Evolutionary conservation across 1,140 invertebrate species (phyloP), one percentile per base, ranked within the genome.

Genomic region (Oreohelix idahoensis): DNA sequence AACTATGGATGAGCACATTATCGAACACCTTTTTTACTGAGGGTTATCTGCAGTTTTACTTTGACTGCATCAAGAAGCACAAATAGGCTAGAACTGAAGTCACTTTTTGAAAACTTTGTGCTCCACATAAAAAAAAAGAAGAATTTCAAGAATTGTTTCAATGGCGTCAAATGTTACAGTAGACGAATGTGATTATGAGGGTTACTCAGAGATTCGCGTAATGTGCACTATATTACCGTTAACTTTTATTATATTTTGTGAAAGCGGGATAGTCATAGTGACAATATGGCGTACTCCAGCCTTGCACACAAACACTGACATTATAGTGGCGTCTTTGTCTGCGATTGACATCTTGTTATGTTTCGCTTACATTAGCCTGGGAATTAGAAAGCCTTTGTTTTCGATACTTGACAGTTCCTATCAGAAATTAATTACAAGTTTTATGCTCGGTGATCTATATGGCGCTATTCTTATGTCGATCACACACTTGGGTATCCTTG

Each of bases 281-380:
- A 66, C 20, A 66, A 32, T 66, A 29, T 66, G 63, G 63, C 63
- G 63, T 32, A 66, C 63, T 66, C 2, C 63, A 66, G 29, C 63
- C 5, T 5, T 66, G 29, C 63, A 66, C 20, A 66, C 63, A 35
- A 66, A 66, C 29, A 66, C 63, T 15, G 63, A 66, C 29, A 66
- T 66, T 29, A 66, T 66, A 66, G 63, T 66, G 4, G 63, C 63
- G 20, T 66, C 63, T 17, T 66, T 66, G 63, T 66, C n/a, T 35
- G 29, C 29, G 1, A 32, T n/a, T 8, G 63, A 66, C 63, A 32
- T 29, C 11, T 11, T 66, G 29, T 29, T 66, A 23, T 66, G 63
- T 17, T 2, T 66, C 1, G 23, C n/a, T 32, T 66, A 8, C 29
- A 29, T 66, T 58, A 58, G 8, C 20, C 53, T 11, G 15, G 42